Evolutionary conservation across 2,113 vertebrate genomes (phyloP).

Genomic region (Pardalotus punctatus): DNA sequence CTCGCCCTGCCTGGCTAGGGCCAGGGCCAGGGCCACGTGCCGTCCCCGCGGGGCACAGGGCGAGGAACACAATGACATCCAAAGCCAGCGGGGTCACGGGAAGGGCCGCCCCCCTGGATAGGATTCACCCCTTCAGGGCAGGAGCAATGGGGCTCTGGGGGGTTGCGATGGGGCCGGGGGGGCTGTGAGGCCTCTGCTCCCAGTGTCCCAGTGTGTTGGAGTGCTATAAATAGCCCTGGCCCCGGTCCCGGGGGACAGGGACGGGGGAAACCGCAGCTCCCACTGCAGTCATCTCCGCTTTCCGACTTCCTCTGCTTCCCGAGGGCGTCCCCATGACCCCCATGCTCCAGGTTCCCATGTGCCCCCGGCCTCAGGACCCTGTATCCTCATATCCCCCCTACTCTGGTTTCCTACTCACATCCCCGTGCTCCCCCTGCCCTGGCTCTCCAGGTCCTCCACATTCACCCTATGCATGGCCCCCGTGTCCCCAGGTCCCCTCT

Average conservation of each 20-base stretch:
- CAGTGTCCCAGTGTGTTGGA: neutral
- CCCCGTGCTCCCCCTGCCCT: too few species aligned
- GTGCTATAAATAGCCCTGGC: slow-evolving; percentile 24
- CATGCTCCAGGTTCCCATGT: neutral
- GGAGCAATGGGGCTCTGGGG: neutral
- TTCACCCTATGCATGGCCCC: too few species aligned
- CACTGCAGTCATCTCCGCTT: neutral
- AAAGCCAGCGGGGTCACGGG: neutral
- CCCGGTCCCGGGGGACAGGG: neutral
- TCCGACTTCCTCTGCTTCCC: neutral
- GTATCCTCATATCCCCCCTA: neutral
- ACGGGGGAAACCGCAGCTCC: neutral
- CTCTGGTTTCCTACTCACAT: neutral
- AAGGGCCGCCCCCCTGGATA: neutral
- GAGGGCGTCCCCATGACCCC: neutral
- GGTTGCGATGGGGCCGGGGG: neutral
- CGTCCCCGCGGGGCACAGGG: neutral
- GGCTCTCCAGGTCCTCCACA: neutral
- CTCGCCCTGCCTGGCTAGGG: neutral
- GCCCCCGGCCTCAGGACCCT: too few species aligned
- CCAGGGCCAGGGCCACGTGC: neutral
- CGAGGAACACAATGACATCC: neutral
- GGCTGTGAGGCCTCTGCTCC: neutral
- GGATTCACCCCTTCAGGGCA: neutral
- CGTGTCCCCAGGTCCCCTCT: neutral